Evolutionary conservation across 2,797 vertebrate genomes (phyloP).

Genomic region (Falco novaeseelandiae): DNA sequence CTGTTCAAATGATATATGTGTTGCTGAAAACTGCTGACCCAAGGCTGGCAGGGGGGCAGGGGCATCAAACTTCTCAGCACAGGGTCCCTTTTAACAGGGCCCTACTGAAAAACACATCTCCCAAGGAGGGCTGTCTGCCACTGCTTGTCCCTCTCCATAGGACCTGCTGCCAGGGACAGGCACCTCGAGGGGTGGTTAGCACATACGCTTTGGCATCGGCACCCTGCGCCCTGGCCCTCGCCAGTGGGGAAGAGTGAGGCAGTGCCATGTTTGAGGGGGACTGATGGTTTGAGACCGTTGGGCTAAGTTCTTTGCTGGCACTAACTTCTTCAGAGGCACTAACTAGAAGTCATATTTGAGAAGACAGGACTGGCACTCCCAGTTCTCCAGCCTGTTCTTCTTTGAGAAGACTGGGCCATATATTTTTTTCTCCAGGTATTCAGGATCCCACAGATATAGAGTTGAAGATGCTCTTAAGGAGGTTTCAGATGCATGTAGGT

Average conservation of each 20-base stretch:
- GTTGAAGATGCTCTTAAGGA: not conserved
- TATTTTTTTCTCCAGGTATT: not conserved
- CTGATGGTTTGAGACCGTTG: rapidly evolving
- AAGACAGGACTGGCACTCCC: not conserved
- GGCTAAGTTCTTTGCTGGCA: not conserved
- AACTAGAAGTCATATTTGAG: not conserved
- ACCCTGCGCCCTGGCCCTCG: not conserved
- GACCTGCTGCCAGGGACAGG: not conserved
- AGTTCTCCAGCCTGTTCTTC: not conserved
- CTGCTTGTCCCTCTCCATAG: rapidly evolving
- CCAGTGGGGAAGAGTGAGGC: not conserved
- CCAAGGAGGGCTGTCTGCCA: not conserved
- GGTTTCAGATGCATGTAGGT: not conserved
- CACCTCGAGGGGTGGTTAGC: not conserved
- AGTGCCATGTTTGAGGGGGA: rapidly evolving
- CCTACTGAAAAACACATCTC: not conserved
- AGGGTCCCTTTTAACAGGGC: not conserved
- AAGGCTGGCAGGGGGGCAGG: not conserved
- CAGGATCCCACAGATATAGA: not conserved
- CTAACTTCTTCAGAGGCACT: not conserved
- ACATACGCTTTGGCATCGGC: rapidly evolving
- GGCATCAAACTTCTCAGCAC: not conserved
- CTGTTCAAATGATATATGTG: not conserved
- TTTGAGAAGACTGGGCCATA: not conserved
- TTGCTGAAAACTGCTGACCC: not conserved